Conservation (phyloP, 1,140 invertebrate genomes). For the Mya arenaria region DNA sequence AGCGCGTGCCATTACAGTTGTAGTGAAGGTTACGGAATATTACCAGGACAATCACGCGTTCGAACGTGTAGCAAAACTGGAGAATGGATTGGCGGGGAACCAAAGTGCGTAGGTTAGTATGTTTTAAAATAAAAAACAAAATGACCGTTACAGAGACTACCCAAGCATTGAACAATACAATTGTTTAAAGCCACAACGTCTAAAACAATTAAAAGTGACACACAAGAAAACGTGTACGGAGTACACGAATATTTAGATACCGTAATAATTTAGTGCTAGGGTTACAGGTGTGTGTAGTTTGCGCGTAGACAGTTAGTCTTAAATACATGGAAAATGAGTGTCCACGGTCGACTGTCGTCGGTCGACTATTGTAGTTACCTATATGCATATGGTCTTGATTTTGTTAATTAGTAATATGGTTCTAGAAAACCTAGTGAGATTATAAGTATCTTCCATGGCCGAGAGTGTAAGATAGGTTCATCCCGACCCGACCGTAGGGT, state of each 20-base stretch:
- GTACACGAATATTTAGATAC: background rate
- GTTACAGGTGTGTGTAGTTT: no score
- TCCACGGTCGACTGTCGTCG: no score
- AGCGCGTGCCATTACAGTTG: conserved; percentile 27
- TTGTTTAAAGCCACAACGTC: background rate
- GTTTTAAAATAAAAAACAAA: background rate
- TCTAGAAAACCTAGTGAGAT: no score
- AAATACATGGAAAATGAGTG: no score
- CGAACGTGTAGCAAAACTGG: conserved; percentile 4
- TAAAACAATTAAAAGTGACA: background rate
- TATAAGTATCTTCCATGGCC: no score
- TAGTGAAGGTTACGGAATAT: conserved; percentile 7
- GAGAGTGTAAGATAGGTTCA: no score
- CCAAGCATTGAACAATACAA: background rate
- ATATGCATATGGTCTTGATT: no score
- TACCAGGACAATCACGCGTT: conserved; percentile 24
- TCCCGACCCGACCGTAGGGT: no score
- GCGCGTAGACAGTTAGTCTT: no score
- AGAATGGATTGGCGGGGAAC: conserved; percentile 11
- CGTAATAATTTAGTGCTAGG: no score
- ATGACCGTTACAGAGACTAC: background rate
- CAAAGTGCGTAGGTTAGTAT: conserved; percentile 1
- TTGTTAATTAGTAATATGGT: no score
- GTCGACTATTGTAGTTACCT: no score
- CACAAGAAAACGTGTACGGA: background rate